phyloP scores from a whole-genome alignment of 2,797 vertebrate genomes.

The Hirundo rustica region DNA sequence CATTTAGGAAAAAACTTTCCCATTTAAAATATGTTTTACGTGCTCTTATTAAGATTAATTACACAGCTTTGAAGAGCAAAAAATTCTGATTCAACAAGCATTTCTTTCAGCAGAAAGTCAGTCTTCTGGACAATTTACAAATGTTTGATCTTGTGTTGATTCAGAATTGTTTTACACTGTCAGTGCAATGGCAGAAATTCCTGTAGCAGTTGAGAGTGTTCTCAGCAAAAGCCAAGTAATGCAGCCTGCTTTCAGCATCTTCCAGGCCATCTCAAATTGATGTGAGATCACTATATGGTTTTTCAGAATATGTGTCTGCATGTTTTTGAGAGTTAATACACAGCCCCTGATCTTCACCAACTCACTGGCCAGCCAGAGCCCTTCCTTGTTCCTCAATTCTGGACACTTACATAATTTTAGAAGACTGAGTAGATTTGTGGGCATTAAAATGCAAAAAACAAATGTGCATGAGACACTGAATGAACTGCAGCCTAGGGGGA shows the following conservation, averaged over 20 bases:
- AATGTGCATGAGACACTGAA: rapidly evolving
- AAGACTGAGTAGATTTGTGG: not conserved
- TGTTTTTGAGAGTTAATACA: not conserved
- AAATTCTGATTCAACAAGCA: not conserved
- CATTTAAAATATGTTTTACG: not conserved
- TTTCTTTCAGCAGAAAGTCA: not conserved
- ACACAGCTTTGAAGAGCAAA: not conserved
- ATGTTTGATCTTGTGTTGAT: not conserved
- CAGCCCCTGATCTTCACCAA: not conserved
- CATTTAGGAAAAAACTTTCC: not conserved
- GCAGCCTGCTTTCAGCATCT: not conserved
- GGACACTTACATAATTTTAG: not conserved
- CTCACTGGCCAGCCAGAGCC: not conserved
- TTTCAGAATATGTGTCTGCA: not conserved
- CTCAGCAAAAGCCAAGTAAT: not conserved
- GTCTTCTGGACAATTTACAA: not conserved
- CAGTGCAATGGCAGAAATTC: not conserved
- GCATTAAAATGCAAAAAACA: not conserved
- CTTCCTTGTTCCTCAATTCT: not conserved
- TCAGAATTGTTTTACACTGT: not conserved
- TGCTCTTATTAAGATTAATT: not conserved
- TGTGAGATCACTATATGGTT: not conserved
- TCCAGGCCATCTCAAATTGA: not conserved
- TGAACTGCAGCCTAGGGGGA: not conserved
- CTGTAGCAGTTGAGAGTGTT: not conserved